These are phyloP conservation scores for Dendrolimus kikuchii DNA, from an alignment of 1,140 invertebrate genomes.

Conservation along the genomic window DNA sequence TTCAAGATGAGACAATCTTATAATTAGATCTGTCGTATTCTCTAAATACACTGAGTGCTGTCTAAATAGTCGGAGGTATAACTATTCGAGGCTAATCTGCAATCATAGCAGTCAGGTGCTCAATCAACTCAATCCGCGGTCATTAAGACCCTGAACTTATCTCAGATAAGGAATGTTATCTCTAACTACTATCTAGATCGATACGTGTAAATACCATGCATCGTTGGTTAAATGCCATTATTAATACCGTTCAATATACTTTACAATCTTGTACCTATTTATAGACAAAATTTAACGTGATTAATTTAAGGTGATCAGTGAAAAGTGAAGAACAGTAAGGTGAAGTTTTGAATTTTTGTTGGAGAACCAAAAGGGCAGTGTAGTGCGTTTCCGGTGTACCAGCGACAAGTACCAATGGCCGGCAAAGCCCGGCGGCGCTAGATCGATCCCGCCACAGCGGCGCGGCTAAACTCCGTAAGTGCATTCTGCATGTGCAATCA, in stretches of 20 bases:
- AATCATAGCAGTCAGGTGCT: slow-evolving; percentile 17
- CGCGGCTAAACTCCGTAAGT: slow-evolving; percentile 34
- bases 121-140: slow-evolving; percentile 25
- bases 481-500: slow-evolving; percentile 18
- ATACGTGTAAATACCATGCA: slow-evolving; percentile 23
- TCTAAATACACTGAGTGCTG: too few relatives aligned
- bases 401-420: slow-evolving; percentile 22
- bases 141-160: slow-evolving; percentile 38
- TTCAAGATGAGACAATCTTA: too few relatives aligned
- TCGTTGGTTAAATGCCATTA: too few relatives aligned
- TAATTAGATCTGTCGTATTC: too few relatives aligned
- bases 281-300: not conserved
- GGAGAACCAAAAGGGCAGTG: slow-evolving; percentile 18
- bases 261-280: too few relatives aligned
- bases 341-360: not conserved
- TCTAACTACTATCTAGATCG: slow-evolving; percentile 44
- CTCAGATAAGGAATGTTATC: slow-evolving; percentile 36
- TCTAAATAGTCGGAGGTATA: too few relatives aligned
- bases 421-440: slow-evolving; percentile 30
- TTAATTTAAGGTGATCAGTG: slow-evolving; percentile 2
- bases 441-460: slow-evolving; percentile 38
- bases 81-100: slow-evolving; percentile 5
- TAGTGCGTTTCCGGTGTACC: slow-evolving; percentile 16
- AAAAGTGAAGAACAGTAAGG: not conserved
- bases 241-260: too few relatives aligned